Percentiles rank a stretch among this genome's conserved stretches.
phyloP scores from a whole-genome alignment of 2,888 invertebrate species.

The Anthophora plumipes region DNA sequence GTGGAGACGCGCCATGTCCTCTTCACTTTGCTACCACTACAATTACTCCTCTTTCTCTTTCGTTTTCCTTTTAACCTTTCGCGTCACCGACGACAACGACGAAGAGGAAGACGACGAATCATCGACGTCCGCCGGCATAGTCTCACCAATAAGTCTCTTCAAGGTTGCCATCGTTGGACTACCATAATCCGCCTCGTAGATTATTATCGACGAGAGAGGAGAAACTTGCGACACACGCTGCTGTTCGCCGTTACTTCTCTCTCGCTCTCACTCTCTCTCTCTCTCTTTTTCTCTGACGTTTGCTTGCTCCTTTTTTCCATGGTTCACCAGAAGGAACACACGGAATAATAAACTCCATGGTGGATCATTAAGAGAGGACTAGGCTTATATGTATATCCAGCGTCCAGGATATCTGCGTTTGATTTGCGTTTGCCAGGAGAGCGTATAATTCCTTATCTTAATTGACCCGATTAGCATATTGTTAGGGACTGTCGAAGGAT shows the following conservation, averaged over 20 bases:
- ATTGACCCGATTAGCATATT: slow-evolving; percentile 66
- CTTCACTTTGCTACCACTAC: slow-evolving; percentile 24
- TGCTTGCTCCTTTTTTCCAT: background rate
- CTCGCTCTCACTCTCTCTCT: slow-evolving; percentile 6
- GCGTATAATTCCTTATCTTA: slow-evolving; percentile 65
- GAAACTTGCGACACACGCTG: slow-evolving; percentile 74
- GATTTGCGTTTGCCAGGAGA: slow-evolving; percentile 52
- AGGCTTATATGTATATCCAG: slow-evolving; percentile 25
- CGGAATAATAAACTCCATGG: slow-evolving; percentile 46
- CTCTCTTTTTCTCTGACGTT: slow-evolving; percentile 4
- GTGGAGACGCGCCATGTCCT: slow-evolving; percentile 51
- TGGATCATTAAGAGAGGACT: slow-evolving; percentile 49
- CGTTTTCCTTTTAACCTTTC: slow-evolving; percentile 15
- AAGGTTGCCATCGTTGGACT: slow-evolving; percentile 74
- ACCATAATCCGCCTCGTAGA: slow-evolving; percentile 75
- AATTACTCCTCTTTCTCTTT: background rate
- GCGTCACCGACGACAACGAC: slow-evolving; percentile 9
- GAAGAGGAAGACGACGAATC: slow-evolving; percentile 47
- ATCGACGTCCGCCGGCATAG: slow-evolving; percentile 56
- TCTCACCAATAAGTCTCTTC: slow-evolving; percentile 65
- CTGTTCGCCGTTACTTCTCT: slow-evolving; percentile 30
- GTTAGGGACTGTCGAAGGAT: slow-evolving; percentile 33
- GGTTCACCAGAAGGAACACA: background rate
- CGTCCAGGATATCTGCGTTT: slow-evolving; percentile 43
- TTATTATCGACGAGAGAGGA: slow-evolving; percentile 70